These are phyloP conservation scores for Lasiommata megera DNA, from an alignment of 2,888 invertebrate species.

Conservation along the genomic window DNA sequence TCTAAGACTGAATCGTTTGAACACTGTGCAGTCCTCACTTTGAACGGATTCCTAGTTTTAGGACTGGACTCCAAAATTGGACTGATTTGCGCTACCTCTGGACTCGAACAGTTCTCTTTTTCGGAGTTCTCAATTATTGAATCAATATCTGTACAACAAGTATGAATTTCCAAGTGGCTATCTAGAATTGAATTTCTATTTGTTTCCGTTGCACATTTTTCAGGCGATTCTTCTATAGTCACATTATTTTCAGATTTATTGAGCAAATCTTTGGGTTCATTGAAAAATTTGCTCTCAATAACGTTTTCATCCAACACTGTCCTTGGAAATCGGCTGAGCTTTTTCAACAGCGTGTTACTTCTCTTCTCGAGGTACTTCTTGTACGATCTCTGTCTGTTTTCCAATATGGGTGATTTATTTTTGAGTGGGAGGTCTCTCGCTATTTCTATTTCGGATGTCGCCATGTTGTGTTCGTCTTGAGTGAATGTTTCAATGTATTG, in stretches of 20 bases:
- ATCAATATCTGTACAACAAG: conserved; percentile 39
- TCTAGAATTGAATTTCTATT: conserved; percentile 14
- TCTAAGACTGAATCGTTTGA: too few species aligned
- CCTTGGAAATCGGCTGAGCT: conserved; percentile 76
- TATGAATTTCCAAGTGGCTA: conserved; percentile 37
- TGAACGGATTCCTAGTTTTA: conserved; percentile 44
- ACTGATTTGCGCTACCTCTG: conserved; percentile 39
- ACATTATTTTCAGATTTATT: conserved; percentile 30
- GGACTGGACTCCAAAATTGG: conserved; percentile 56
- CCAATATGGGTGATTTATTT: conserved; percentile 67
- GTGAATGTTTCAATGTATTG: conserved; percentile 34
- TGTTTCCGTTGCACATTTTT: conserved; percentile 31
- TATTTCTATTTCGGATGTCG: conserved; percentile 40
- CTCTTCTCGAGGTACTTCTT: conserved; percentile 54
- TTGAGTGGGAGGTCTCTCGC: conserved; percentile 38
- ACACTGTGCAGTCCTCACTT: conserved; percentile 27
- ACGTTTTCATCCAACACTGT: conserved; percentile 66
- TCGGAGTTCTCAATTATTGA: conserved; percentile 53
- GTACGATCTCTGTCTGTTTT: conserved; percentile 64
- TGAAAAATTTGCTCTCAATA: conserved; percentile 83
- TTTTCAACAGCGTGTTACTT: conserved; percentile 59
- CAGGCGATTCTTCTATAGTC: conserved; percentile 48
- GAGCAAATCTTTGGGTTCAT: conserved; percentile 10
- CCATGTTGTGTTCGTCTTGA: conserved; percentile 41
- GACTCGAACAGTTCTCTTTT: conserved; percentile 30